A percentile compares a stretch with the other conserved stretches of the same genome.
Evolutionary conservation across 2,888 invertebrate genomes (phyloP).

Genomic region (Tiliacea aurago): DNA sequence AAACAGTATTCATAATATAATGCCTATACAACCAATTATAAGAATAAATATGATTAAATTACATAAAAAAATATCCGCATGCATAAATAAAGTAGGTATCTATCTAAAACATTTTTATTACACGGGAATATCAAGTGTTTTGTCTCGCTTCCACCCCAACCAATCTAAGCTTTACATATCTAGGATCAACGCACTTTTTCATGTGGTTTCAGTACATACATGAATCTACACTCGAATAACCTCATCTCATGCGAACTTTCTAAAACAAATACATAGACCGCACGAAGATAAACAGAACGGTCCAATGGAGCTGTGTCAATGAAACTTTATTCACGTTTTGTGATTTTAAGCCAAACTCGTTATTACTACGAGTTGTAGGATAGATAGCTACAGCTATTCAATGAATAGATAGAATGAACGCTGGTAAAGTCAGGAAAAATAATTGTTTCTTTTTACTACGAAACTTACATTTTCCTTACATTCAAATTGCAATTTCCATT

Average conservation of each 20-base stretch:
- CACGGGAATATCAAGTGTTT: too few species aligned
- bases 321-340: constrained; percentile 41
- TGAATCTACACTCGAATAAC: background rate
- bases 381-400: background rate
- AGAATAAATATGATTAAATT: too few species aligned
- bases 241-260: constrained; percentile 21
- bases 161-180: too few species aligned
- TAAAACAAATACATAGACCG: constrained; percentile 21
- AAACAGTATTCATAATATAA: too few species aligned
- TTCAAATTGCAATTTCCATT: background rate
- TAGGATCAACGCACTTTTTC: background rate
- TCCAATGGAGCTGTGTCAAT: constrained; percentile 16
- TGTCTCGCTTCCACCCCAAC: too few species aligned
- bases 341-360: constrained; percentile 37
- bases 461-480: background rate
- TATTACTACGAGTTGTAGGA: background rate
- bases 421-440: background rate
- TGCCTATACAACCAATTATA: too few species aligned
- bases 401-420: background rate
- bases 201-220: background rate
- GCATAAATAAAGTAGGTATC: too few species aligned
- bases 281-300: constrained; percentile 18
- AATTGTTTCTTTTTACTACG: background rate
- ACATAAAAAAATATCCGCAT: too few species aligned
- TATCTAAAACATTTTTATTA: too few species aligned